Evolutionary conservation across 92 coral and sea anemone species (phyloP).

Genomic region (Galaxea fascicularis): DNA sequence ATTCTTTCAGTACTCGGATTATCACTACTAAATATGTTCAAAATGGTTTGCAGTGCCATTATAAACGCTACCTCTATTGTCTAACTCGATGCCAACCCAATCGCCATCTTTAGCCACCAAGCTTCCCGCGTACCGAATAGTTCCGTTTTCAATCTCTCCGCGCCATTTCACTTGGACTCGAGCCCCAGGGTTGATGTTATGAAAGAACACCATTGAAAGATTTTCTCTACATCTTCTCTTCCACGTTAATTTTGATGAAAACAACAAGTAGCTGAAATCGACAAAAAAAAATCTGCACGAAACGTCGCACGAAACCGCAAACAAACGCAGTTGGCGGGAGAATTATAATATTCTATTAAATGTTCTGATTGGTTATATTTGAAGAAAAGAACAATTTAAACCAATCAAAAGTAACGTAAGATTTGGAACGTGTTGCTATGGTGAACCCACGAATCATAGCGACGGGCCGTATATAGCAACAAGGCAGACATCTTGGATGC

Average conservation of each 20-base stretch:
- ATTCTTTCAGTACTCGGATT: background rate
- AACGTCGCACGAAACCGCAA: background rate
- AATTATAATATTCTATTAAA: conserved; percentile 22
- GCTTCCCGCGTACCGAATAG: conserved; percentile 88
- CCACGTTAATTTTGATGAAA: background rate
- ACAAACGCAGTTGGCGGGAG: conserved; percentile 47
- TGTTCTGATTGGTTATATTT: conserved; percentile 31
- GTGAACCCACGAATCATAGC: conserved; percentile 73
- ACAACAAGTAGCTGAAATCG: background rate
- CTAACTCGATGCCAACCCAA: conserved; percentile 96
- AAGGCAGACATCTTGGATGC: conserved; percentile 58
- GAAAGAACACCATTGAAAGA: conserved; percentile 84
- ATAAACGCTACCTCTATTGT: conserved; percentile 79
- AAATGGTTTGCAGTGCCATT: background rate
- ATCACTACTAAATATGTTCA: background rate
- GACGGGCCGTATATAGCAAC: conserved; percentile 69
- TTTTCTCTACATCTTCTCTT: background rate
- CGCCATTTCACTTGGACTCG: conserved; percentile 92
- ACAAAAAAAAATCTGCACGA: background rate
- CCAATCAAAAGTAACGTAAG: conserved; percentile 59
- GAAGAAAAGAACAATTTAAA: background rate
- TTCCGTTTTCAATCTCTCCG: conserved; percentile 85
- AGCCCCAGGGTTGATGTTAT: conserved; percentile 85
- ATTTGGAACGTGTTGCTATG: conserved; percentile 74
- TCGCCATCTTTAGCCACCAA: conserved; percentile 89